Evolutionary conservation across 2,797 vertebrate species (phyloP), one percentile per base, ranked within the genome.

Genomic region (Atherinosoma microstoma): DNA sequence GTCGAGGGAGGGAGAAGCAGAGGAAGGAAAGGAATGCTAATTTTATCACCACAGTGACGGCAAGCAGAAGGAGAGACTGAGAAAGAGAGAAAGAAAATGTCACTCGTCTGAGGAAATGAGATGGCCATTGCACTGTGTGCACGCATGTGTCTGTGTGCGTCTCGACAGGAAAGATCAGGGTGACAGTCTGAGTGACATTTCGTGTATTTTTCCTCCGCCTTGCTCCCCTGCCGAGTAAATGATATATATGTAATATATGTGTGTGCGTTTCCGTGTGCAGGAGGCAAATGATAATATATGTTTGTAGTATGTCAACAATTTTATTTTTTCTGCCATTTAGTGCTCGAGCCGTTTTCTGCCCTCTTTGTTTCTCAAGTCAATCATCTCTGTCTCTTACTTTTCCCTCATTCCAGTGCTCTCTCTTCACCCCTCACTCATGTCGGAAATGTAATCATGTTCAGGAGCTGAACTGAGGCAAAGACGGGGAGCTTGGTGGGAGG

Each of bases 11-110:
- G 40, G 74, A 87, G 87, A 85, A 73, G 82, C 59, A 83, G 84
- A 87, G 87, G 79, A 92, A 88, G 84, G 90, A 88, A 88, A 87
- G 85, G 91, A 94, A 94, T 94, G 92, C 91, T 92, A 94, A 94
- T 94, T 93, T 90, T 86, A 90, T 92, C 91, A 84, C 82, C 76
- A 89, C 84, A 86, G 85, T 77, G 83, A 86, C 58, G 5, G 83
- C 86, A 85, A 83, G 86, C 78, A 80, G 77, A 61, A 85, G 80
- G 67, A 76, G 70, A 85, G 69, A 81, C 57, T 69, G 82, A 76
- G 68, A 83, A 70, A 79, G 45, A 76, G 59, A 79, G 65, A 78
- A 53, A 83, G 82, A 86, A 91, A 93, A 91, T 94, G 90, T 91
- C 91, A 92, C 84, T 90, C 47, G 89, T 91, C 87, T 86, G 75